Conservation (phyloP, 1,140 invertebrate genomes). For the Drosophila simulans region DNA sequence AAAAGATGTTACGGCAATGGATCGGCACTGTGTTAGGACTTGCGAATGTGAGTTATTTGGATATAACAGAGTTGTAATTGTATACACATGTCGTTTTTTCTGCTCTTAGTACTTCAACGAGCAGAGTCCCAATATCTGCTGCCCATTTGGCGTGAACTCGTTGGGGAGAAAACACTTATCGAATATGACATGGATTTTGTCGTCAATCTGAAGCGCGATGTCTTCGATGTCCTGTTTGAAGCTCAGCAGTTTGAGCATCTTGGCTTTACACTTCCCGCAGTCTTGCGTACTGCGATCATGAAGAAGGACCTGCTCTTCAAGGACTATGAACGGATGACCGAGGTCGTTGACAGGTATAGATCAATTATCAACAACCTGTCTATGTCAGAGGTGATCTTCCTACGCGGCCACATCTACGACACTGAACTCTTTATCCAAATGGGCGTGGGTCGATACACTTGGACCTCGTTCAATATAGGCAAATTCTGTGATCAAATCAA, state of each 20-base stretch:
- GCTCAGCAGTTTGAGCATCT: constrained; percentile 90
- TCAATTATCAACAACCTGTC: constrained; percentile 86
- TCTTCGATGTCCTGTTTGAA: constrained; percentile 91
- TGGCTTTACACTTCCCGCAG: constrained; percentile 87
- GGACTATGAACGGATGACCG: constrained; percentile 87
- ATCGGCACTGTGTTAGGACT: constrained; percentile 53
- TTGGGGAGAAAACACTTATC: constrained; percentile 87
- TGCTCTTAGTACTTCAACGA: constrained; percentile 63
- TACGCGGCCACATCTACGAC: constrained; percentile 89
- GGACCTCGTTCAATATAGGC: constrained; percentile 92
- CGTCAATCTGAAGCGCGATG: constrained; percentile 87
- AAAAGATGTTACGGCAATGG: constrained; percentile 54
- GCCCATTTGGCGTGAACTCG: constrained; percentile 88
- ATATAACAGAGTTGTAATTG: neutral
- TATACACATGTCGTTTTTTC: neutral
- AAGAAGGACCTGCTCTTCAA: constrained; percentile 86
- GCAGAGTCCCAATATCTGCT: constrained; percentile 83
- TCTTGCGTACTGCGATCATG: constrained; percentile 81
- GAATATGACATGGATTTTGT: constrained; percentile 88
- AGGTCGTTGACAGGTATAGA: constrained; percentile 88
- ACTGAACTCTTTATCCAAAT: constrained; percentile 92
- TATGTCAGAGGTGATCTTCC: constrained; percentile 88
- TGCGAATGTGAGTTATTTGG: constrained; percentile 64
- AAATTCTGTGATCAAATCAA: constrained; percentile 89
- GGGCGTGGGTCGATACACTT: constrained; percentile 91